phyloP scores from a whole-genome alignment of 2,888 invertebrate genomes.

The Protonemura montana region DNA sequence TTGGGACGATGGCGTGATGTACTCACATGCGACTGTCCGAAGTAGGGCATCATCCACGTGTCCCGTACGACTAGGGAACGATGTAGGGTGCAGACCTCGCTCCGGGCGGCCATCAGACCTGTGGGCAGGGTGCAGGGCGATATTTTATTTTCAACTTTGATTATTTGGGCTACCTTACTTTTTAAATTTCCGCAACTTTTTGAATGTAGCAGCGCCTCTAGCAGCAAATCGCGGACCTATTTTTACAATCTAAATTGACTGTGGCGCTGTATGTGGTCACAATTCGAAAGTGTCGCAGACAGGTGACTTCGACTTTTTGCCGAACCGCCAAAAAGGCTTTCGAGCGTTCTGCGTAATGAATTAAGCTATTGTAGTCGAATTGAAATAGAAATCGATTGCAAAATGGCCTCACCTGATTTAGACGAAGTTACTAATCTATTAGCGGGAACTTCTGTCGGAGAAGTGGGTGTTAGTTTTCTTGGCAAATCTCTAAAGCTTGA shows the following conservation, averaged over 20 bases:
- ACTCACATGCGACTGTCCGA: too few relatives aligned
- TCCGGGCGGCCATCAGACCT: too few relatives aligned
- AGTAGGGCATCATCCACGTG: too few relatives aligned
- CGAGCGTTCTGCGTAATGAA: background rate
- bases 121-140: too few relatives aligned
- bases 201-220: background rate
- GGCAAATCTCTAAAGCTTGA: slow-evolving; percentile 81
- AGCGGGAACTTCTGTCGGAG: slow-evolving; percentile 54
- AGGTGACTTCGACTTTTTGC: background rate
- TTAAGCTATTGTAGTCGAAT: background rate
- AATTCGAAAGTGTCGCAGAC: background rate
- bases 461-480: slow-evolving; percentile 78
- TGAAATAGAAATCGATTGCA: background rate
- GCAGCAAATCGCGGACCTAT: background rate
- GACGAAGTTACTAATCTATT: slow-evolving; percentile 62
- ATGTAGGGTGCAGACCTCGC: too few relatives aligned
- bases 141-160: too few relatives aligned
- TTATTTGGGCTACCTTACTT: too few relatives aligned
- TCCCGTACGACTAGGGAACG: too few relatives aligned
- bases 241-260: background rate
- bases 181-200: too few relatives aligned
- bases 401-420: slow-evolving; percentile 65
- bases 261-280: background rate
- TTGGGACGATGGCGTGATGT: too few relatives aligned
- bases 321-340: background rate